Base-by-base conservation (phyloP, 2,113 vertebrate genomes). In the Asarcornis scutulata region DNA sequence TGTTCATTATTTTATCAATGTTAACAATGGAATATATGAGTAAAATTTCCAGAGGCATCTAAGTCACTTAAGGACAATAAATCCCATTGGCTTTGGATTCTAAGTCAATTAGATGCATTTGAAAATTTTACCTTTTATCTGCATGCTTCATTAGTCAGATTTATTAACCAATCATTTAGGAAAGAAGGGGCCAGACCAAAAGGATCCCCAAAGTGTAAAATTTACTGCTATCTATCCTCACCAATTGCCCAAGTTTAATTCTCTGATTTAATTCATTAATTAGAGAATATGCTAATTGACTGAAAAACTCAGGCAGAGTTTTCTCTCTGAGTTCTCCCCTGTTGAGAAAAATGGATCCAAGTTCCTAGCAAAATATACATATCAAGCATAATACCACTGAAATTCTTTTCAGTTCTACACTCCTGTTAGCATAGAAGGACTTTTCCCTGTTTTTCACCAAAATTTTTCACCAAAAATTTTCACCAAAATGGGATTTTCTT, bases 251-350 rank as follows among this genome's bases (percentile, higher is more conserved):
- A 95, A 91, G 63, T 96, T 95, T 96, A 96, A 97, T 95, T 96
- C 91, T 96, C 63, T 95, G 95, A 95, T 96, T 97, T 96, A 96
- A 96, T 96, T 96, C 86, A 93, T 96, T 96, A 96, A 96, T 96
- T 96, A 97, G 96, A 92, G 92, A 96, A 96, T 96, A 96, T 96
- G 92, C 77, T 97, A 96, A 96, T 95, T 87, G 91, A 81, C 77
- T 92, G 91, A 95, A 93, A 95, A 96, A 91, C 52, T 29, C 80
- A 79, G 74, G 71, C 86, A 91, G 89, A 92, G 83, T 32, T 74
- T 94, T 94, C 71, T 92, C 86, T 95, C 88, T 85, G 77, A 96
- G 93, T 53, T 88, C 83, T 82, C 95, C 82, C 46, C 74, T 7
- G 0, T 69, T 86, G 88, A 96, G 96, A 87, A 92, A 94, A 97